Evolutionary conservation across 1,140 invertebrate species (phyloP).

Genomic region (Nephotettix cincticeps): DNA sequence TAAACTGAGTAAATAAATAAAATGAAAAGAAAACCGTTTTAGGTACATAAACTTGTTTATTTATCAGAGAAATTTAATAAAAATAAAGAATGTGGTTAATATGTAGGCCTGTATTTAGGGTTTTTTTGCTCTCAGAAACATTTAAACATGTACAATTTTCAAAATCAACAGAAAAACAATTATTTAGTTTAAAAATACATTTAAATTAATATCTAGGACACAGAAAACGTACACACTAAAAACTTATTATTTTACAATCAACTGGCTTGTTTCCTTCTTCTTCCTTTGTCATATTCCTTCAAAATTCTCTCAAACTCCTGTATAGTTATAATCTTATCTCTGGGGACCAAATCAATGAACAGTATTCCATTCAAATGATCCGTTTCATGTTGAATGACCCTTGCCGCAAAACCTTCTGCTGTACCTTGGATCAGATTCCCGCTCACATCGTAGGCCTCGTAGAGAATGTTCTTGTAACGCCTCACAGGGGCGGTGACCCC

Average conservation of each 20-base stretch:
- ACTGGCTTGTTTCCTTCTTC: background rate
- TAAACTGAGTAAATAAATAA: too few species aligned
- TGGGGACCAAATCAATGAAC: background rate
- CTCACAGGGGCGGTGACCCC: background rate
- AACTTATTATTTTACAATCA: background rate
- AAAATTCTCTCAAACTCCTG: background rate
- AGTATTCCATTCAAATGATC: constrained; percentile 2
- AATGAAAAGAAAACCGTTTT: too few species aligned
- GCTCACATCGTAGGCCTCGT: background rate
- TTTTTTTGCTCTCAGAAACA: too few species aligned
- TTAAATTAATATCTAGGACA: too few species aligned
- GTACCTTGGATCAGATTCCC: background rate
- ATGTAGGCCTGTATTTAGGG: too few species aligned
- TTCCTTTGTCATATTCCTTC: background rate
- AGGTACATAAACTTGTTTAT: too few species aligned
- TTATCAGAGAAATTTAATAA: too few species aligned
- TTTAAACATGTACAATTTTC: too few species aligned
- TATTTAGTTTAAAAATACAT: too few species aligned
- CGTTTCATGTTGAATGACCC: background rate
- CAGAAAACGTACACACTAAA: too few species aligned
- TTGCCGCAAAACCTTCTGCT: background rate
- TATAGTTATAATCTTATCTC: background rate
- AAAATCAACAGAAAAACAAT: too few species aligned
- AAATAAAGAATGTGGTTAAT: too few species aligned
- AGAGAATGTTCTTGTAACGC: background rate